These are phyloP conservation scores for Baryphthengus martii DNA, from an alignment of 2,113 vertebrate genomes.

Conservation along the genomic window DNA sequence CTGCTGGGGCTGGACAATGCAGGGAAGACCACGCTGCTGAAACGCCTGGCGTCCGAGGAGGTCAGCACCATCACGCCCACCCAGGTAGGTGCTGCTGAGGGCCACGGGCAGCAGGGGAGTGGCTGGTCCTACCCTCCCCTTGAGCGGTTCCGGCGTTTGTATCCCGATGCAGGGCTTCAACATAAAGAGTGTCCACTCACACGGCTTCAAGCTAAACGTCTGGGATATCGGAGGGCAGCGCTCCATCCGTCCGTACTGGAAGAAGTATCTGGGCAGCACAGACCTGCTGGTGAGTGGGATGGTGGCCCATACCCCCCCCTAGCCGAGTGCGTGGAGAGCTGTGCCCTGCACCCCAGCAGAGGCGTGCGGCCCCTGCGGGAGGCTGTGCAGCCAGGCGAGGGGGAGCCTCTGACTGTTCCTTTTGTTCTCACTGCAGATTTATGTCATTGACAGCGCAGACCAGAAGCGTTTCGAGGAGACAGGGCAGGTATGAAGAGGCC, in stretches of 20 bases:
- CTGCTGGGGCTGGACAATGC: slow-evolving; percentile 88
- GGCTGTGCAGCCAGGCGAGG: rapidly evolving
- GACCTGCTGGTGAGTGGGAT: slow-evolving; percentile 78
- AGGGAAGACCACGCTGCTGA: slow-evolving; percentile 86
- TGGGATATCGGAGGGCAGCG: slow-evolving; percentile 88
- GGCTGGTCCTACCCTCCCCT: neutral
- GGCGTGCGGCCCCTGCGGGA: neutral
- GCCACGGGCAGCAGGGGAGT: rapidly evolving
- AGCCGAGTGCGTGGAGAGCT: rapidly evolving
- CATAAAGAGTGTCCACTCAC: slow-evolving; percentile 84
- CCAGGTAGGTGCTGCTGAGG: slow-evolving; percentile 69
- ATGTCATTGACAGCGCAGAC: slow-evolving; percentile 88
- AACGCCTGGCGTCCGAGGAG: slow-evolving; percentile 81
- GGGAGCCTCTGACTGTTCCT: neutral
- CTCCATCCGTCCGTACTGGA: slow-evolving; percentile 84
- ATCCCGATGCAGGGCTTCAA: slow-evolving; percentile 76
- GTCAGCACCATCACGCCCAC: slow-evolving; percentile 87
- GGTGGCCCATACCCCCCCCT: rapidly evolving
- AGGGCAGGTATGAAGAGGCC: slow-evolving; percentile 75
- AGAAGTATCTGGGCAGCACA: slow-evolving; percentile 85
- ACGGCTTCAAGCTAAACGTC: slow-evolving; percentile 84
- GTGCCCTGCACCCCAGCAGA: neutral
- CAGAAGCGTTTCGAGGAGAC: slow-evolving; percentile 91
- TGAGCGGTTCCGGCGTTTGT: rapidly evolving
- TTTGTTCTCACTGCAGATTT: slow-evolving; percentile 75